A percentile compares a stretch with the other conserved stretches of the same genome.
Conservation (phyloP, 2,888 invertebrate species). For the Sympetrum striolatum region DNA sequence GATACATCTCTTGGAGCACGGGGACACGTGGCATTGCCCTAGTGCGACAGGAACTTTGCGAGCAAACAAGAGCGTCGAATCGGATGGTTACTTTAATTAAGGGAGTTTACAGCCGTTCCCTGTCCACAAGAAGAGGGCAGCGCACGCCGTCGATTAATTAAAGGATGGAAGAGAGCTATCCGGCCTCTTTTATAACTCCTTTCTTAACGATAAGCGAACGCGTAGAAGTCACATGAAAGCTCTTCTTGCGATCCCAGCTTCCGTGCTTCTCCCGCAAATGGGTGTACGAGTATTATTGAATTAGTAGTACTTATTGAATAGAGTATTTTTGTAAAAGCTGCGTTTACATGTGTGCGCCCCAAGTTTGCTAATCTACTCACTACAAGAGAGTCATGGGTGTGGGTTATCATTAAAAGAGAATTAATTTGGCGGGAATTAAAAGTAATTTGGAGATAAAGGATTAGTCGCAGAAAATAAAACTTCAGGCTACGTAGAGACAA, state of each 20-base stretch:
- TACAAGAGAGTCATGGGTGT: no score
- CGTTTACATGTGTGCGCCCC: no score
- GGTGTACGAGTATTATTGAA: neutral
- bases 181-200: neutral
- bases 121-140: neutral
- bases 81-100: neutral
- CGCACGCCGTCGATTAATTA: conserved; percentile 22
- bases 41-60: neutral
- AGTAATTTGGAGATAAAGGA: no score
- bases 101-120: neutral
- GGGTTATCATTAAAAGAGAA: no score
- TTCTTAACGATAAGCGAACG: neutral
- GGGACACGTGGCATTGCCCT: neutral
- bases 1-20: no score
- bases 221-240: neutral
- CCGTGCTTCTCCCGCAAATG: neutral
- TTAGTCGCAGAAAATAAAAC: no score
- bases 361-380: no score
- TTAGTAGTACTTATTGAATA: no score
- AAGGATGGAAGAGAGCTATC: conserved; percentile 11
- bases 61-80: neutral
- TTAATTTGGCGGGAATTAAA: no score
- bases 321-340: no score
- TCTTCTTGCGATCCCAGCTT: neutral
- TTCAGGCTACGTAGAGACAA: no score